Base-by-base conservation (phyloP, 2,888 invertebrate species). In the Hydriomena furcata region DNA sequence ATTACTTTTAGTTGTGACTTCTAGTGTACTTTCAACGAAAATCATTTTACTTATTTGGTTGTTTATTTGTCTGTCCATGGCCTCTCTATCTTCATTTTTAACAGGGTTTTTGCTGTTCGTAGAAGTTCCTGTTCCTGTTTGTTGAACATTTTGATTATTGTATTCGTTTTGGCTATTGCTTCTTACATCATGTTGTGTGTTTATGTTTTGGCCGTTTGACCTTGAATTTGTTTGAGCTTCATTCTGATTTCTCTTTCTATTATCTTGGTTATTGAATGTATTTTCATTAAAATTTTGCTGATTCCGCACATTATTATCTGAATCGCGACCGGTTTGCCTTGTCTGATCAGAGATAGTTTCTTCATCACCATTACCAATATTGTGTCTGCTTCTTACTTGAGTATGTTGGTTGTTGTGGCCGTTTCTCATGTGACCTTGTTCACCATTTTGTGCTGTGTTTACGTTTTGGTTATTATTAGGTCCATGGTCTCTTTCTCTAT, bases 21-120 rank as follows among this genome's bases (percentile, higher is more conserved):
- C 31, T 13, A 24, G 12, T 6, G 35, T 38, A 17, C 52, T 48
- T n/a, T 47, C 38, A 8, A 21, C 32, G 11, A 47, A 52, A 5
- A 34, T 28, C 43, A 47, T 43, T 30, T 30, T 47, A 7, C 34
- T 21, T 34, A 52, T 40, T 31, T 38, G 34, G 21, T 52, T 48
- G 21, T 40, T 52, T 0, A 48, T 24, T 11, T 47, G 38, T 31
- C 34, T 34, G 1, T 52, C 43, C 1, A 23, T 17, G n/a, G 34
- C 38, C 1, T 52, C 52, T 30, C n/a, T 21, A 12, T 37, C 37
- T 10, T 24, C 20, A 11, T 30, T 24, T 31, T 24, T 13, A 28
- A 20, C 35, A 7, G 36, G 17, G 8, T 49, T 20, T n/a, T 7
- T 6, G 2, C 17, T 24, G 10, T 17, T 12, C 2, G n/a, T 21